phyloP scores from a whole-genome alignment of 2,113 vertebrate genomes.

The Struthidea cinerea region DNA sequence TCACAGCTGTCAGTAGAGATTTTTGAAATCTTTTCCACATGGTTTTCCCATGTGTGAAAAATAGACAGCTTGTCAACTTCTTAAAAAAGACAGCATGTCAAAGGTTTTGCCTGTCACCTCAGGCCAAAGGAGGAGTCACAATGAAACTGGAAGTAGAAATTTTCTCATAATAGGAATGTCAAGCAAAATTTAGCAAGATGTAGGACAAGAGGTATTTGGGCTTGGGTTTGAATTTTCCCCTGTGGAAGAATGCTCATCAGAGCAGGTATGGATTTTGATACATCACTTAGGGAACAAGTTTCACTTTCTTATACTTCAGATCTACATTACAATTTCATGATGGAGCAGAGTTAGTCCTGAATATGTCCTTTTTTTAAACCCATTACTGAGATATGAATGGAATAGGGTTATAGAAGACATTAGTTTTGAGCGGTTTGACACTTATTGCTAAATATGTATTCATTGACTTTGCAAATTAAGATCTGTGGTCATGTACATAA shows the following conservation, averaged over 20 bases:
- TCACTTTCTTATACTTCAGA: neutral
- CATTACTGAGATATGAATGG: neutral
- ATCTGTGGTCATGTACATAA: neutral
- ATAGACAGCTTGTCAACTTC: neutral
- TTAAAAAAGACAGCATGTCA: neutral
- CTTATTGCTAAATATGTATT: neutral
- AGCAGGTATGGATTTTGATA: neutral
- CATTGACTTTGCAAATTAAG: neutral
- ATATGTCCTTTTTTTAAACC: neutral
- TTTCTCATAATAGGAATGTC: neutral
- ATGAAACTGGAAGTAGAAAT: neutral
- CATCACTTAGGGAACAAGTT: neutral
- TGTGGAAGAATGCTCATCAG: neutral
- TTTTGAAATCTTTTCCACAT: neutral
- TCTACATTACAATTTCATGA: neutral
- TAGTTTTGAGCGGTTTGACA: neutral
- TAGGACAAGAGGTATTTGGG: neutral
- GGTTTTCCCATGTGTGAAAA: neutral
- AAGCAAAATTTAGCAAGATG: neutral
- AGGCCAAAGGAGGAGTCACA: neutral
- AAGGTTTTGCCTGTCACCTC: neutral
- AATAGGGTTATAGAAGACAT: neutral
- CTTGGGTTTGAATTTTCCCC: neutral
- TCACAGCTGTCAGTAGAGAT: neutral
- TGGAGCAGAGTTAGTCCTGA: neutral